A percentile compares a stretch with the other conserved stretches of the same genome.
These are phyloP conservation scores for Cinclus mexicanus DNA, from an alignment of 2,113 vertebrate species.

Conservation along the genomic window DNA sequence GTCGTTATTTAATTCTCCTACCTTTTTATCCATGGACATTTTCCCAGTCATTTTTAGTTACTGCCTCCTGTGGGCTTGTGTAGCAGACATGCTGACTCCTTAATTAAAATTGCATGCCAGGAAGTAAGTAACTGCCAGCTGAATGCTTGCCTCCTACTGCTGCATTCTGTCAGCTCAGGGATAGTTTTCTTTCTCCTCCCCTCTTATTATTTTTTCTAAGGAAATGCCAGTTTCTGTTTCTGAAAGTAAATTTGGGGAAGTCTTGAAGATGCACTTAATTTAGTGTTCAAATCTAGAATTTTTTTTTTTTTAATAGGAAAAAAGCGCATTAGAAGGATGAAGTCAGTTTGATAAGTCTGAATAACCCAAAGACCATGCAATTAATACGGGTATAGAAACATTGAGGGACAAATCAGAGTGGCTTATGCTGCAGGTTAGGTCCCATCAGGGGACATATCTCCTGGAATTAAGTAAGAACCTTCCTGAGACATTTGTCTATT, in stretches of 20 bases:
- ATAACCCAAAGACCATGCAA: background rate
- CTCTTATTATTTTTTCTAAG: background rate
- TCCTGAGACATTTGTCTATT: background rate
- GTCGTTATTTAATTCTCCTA: slow-evolving; percentile 50
- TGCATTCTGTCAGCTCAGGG: slow-evolving; percentile 69
- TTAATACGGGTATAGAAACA: background rate
- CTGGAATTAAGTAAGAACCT: background rate
- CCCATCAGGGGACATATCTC: background rate
- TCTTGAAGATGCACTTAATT: background rate
- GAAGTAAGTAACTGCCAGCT: slow-evolving; percentile 70
- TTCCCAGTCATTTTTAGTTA: slow-evolving; percentile 63
- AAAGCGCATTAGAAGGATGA: background rate
- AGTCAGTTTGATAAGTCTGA: background rate
- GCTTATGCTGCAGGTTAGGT: background rate
- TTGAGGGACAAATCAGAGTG: background rate
- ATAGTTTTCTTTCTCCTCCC: slow-evolving; percentile 29
- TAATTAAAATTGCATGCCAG: slow-evolving; percentile 77
- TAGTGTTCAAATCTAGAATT: background rate
- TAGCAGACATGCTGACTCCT: slow-evolving; percentile 71
- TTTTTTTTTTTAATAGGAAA: background rate
- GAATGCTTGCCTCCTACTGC: slow-evolving; percentile 69
- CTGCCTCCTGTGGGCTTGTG: slow-evolving; percentile 63
- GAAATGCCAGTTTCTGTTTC: slow-evolving; percentile 35
- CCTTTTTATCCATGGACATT: slow-evolving; percentile 36
- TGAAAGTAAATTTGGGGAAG: slow-evolving; percentile 21